phyloP scores from a whole-genome alignment of 2,888 invertebrate genomes.

The Philereme vetulata region DNA sequence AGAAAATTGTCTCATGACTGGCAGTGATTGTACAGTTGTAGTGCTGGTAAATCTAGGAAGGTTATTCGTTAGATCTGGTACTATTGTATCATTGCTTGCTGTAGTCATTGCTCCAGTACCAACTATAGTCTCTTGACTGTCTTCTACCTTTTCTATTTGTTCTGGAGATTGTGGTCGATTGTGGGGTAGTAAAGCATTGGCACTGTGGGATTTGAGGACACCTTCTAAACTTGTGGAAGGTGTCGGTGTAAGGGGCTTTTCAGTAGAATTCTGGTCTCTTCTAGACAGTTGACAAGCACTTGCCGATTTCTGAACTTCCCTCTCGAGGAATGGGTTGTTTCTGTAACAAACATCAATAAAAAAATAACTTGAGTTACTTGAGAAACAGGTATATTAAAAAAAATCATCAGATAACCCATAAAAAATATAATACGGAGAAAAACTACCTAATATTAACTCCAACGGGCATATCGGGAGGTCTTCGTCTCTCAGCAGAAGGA shows the following conservation, averaged over 20 bases:
- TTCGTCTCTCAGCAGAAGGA: slow-evolving; percentile 84
- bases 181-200: slow-evolving; percentile 72
- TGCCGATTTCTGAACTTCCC: slow-evolving; percentile 86
- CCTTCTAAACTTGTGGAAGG: slow-evolving; percentile 57
- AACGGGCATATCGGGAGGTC: slow-evolving; percentile 79
- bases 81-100: slow-evolving; percentile 68
- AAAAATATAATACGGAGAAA: background rate
- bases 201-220: slow-evolving; percentile 75
- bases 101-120: slow-evolving; percentile 51
- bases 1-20: slow-evolving; percentile 63
- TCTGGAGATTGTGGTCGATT: slow-evolving; percentile 37
- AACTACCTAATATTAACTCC: slow-evolving; percentile 77
- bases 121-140: slow-evolving; percentile 65
- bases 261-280: slow-evolving; percentile 63
- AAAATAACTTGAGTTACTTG: background rate
- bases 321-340: slow-evolving; percentile 80
- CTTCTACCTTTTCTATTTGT: slow-evolving; percentile 49
- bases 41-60: slow-evolving; percentile 45
- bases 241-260: slow-evolving; percentile 59
- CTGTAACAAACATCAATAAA: slow-evolving; percentile 42
- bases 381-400: background rate
- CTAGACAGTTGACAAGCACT: slow-evolving; percentile 82
- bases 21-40: slow-evolving; percentile 43
- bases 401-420: background rate
- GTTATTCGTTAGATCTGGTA: slow-evolving; percentile 56